Base-by-base conservation (phyloP, 2,888 invertebrate genomes). In the Oxycera nigricornis region DNA sequence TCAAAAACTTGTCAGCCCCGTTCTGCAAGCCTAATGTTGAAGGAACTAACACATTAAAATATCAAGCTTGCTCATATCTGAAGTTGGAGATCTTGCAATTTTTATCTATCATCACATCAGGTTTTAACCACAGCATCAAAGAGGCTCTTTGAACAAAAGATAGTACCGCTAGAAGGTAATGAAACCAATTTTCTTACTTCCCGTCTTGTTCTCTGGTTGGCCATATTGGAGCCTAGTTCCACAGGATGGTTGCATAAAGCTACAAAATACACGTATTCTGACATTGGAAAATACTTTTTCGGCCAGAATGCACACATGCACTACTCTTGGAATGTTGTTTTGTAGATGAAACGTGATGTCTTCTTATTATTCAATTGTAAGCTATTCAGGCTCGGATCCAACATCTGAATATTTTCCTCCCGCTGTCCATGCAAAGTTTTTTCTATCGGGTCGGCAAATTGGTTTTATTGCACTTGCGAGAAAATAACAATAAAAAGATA, bases 321-420 rank as follows among this genome's bases (percentile, higher is more conserved):
- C 9, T 9, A 24, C 20, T 55, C 17, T 26, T 26, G 9, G 24
- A 59, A 59, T 28, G 39, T 28, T 59, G 22, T 20, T 59, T 35
- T 65, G 52, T 22, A 76, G 76, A 77, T 76, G 74, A 75, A 73
- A 74, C 76, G 75, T 75, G 75, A 76, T 76, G 75, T 75, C 74
- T 75, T 76, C 74, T 75, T 67, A 72, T 75, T 75, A 72, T 72
- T 72, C 76, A 74, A 74, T 76, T 76, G 74, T 70, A 46, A 59
- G 74, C 70, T 70, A 76, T 72, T 74, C 73, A 73, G 70, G 57
- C 72, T 61, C 28, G 41, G 4, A 39, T 72, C 57, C 72, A 72
- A 72, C 35, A 57, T 59, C 22, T 31, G 35, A 70, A 70, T 55
- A 52, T 22, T 20, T 50, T 26, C 35, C 31, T 3, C 20, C 30